These are phyloP conservation scores for Phrynocephalus guinanensis DNA, from an alignment of 2,797 vertebrate genomes.

Conservation along the genomic window DNA sequence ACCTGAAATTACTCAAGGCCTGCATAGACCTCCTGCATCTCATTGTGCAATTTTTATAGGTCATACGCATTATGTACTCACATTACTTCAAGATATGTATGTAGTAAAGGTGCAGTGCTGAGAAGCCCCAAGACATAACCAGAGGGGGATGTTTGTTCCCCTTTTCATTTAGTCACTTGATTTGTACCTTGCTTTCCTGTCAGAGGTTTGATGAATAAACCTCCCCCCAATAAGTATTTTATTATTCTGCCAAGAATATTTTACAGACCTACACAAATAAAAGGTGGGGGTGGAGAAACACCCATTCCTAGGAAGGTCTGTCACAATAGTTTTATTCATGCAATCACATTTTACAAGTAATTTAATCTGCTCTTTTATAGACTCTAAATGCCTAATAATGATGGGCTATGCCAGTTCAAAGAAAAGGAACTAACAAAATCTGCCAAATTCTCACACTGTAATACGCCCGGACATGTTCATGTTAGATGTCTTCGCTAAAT, in stretches of 20 bases:
- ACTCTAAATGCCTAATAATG: constrained; percentile 42
- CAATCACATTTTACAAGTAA: constrained; percentile 47
- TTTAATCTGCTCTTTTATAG: constrained; percentile 47
- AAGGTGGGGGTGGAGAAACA: constrained; percentile 41
- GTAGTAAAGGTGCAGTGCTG: neutral
- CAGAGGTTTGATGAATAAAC: constrained; percentile 36
- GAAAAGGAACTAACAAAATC: constrained; percentile 34
- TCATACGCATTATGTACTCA: constrained; percentile 10
- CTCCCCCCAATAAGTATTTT: constrained; percentile 30
- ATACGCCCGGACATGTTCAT: constrained; percentile 9
- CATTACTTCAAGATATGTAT: neutral
- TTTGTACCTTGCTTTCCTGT: constrained; percentile 37
- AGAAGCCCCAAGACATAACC: constrained; percentile 6
- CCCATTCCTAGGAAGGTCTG: constrained; percentile 32
- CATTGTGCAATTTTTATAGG: neutral
- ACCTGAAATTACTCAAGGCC: neutral
- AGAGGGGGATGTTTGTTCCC: constrained; percentile 9
- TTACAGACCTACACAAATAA: constrained; percentile 45
- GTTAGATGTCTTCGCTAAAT: constrained; percentile 28
- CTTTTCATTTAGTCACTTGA: constrained; percentile 21
- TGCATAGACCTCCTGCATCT: neutral
- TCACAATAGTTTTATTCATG: constrained; percentile 40
- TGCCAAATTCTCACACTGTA: constrained; percentile 32
- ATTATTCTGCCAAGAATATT: constrained; percentile 47
- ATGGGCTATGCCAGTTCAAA: constrained; percentile 35